These are phyloP conservation scores for Sparidentex hasta DNA, from an alignment of 2,797 vertebrate species.

Conservation along the genomic window DNA sequence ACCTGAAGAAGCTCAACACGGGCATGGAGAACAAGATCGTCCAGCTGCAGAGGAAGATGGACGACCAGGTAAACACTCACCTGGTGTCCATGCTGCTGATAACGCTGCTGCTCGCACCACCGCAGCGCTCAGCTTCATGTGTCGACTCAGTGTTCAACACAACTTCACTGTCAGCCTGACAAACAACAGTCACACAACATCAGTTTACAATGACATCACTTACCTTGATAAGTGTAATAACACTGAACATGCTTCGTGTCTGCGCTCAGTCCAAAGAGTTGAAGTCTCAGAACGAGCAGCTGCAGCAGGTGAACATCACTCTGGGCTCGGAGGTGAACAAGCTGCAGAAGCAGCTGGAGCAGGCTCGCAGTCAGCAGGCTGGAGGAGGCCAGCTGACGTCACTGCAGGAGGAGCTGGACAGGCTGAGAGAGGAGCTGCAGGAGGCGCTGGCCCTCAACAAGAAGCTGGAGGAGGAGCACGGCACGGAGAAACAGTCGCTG, in stretches of 20 bases:
- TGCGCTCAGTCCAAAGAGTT: slow-evolving; percentile 89
- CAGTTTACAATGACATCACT: too few relatives aligned
- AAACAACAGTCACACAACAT: too few relatives aligned
- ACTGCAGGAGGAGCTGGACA: slow-evolving; percentile 89
- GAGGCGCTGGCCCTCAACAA: slow-evolving; percentile 82
- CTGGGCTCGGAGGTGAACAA: slow-evolving; percentile 86
- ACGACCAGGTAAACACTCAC: slow-evolving; percentile 89
- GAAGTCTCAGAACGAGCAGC: slow-evolving; percentile 87
- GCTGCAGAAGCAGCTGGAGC: slow-evolving; percentile 90
- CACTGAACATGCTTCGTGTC: not conserved
- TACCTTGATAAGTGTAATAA: too few relatives aligned
- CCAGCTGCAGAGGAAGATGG: slow-evolving; percentile 95
- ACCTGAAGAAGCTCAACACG: slow-evolving; percentile 93
- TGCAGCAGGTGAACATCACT: slow-evolving; percentile 66
- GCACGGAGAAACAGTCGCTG: slow-evolving; percentile 86
- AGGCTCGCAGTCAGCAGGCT: slow-evolving; percentile 70
- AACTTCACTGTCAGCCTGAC: too few relatives aligned
- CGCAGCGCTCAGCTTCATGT: too few relatives aligned
- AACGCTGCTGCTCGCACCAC: too few relatives aligned
- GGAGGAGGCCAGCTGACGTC: slow-evolving; percentile 78
- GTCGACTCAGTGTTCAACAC: too few relatives aligned
- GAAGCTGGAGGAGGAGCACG: slow-evolving; percentile 86
- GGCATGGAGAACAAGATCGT: slow-evolving; percentile 99
- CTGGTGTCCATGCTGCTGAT: too few relatives aligned
- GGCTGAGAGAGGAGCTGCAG: slow-evolving; percentile 86